Conservation (phyloP, 2,113 vertebrate genomes). For the Pheucticus melanocephalus region DNA sequence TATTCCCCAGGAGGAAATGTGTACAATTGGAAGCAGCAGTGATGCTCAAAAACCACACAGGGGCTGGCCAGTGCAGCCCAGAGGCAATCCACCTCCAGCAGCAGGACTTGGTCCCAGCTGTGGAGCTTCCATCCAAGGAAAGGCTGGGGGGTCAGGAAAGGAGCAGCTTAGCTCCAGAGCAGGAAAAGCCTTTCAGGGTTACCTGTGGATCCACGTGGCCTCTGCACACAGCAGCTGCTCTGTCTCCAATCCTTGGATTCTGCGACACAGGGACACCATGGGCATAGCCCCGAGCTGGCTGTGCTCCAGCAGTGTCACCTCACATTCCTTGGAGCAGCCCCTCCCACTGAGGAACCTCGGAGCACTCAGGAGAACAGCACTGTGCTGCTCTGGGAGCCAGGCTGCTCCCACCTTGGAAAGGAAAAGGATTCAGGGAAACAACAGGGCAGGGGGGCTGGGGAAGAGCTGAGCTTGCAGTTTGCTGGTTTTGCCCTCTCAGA, state of each 20-base stretch:
- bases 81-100: neutral
- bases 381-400: neutral
- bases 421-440: neutral
- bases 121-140: neutral
- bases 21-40: neutral
- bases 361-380: neutral
- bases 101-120: neutral
- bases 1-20: fast-evolving
- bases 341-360: fast-evolving
- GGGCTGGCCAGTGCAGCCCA: neutral
- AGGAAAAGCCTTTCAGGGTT: neutral
- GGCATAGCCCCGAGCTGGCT: neutral
- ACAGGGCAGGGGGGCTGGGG: fast-evolving
- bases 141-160: neutral
- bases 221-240: neutral
- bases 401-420: neutral
- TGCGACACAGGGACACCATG: neutral
- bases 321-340: neutral
- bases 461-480: neutral
- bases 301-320: fast-evolving
- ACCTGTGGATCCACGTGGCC: neutral
- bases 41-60: neutral
- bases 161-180: neutral
- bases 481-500: neutral
- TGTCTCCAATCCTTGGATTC: fast-evolving